Evolutionary conservation across 2,113 vertebrate species (phyloP), one percentile per base, ranked within the genome.

Genomic region (Paratilapia polleni): DNA sequence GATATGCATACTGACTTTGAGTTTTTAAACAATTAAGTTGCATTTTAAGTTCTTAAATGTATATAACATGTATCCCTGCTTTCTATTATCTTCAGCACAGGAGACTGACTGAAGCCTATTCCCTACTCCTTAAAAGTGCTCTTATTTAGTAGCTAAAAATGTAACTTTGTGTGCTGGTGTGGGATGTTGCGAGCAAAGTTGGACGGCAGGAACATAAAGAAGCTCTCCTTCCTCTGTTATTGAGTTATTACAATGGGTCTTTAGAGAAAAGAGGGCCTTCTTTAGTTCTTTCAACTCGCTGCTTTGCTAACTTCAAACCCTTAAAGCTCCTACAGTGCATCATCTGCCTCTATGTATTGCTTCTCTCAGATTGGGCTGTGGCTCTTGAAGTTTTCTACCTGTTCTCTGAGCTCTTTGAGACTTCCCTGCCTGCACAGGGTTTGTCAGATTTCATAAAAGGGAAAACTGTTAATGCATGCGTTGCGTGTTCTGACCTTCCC

Each of bases 261-360:
- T 91, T 89, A 88, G 90, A 93, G 91, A 94, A 93, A 94, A 93
- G 87, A 93, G 78, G 86, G 87, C 47, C 85, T 78, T 91, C 87
- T 83, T 93, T 83, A 90, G 82, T 90, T 85, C 86, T 93, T 93
- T 93, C 89, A 93, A 91, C 83, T 84, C 56, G 49, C 89, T 87
- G 85, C 90, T 92, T 82, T 87, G 80, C 86, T 60, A 89, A 92
- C 94, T 90, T 94, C 95, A 94, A 93, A 93, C 91, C 87, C 84
- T 85, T 79, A 89, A 87, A 92, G 87, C 87, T 92, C 79, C 90
- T 73, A 68, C 84, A 78, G 83, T 78, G 77, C 84, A 88, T 93
- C 91, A 83, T 88, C 89, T 92, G 91, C 84, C 85, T 88, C 73
- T 87, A 84, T 88, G 70, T 87, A 52, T 91, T 87, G 91, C 91